Base-by-base conservation (phyloP, 2,888 invertebrate species). In the Trilocha varians region DNA sequence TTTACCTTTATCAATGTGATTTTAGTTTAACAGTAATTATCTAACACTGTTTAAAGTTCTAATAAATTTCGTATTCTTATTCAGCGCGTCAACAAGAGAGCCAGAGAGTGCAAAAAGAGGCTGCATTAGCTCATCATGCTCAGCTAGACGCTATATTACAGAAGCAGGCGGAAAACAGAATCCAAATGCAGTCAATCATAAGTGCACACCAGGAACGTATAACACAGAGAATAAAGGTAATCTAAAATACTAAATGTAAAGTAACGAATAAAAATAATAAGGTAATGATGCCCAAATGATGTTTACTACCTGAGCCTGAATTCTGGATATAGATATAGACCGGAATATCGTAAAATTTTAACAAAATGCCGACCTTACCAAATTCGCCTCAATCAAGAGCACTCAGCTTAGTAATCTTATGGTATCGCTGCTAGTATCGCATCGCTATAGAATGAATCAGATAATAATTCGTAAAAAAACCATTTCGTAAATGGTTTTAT, bases 131-230 rank as follows among this genome's bases (percentile, higher is more conserved):
- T 18, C 87, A 88, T 46, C 87, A 88, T 42, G 66, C 82, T 13
- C 88, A 88, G 48, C 65, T 89, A 41, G 87, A 87, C 48, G 68
- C 74, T 8, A 77, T 90, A 65, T 55, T 88, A 49, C 84, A 77
- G 44, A 76, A 82, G 17, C 89, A 90, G 49, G 83, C 87, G 15
- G 79, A 85, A 16, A 88, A 88, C 46, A 80, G 89, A 38, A 75
- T 73, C 36, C 83, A 87, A 46, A 87, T 90, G 78, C 89, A 90
- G 55, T 72, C 80, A 9, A 86, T 89, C 45, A 87, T 90, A 55
- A 65, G 84, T n/a, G 61, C 83, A 4, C 90, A 90, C 47, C 90
- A 90, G 52, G 88, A 89, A 47, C 65, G 89, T 33, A 89, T 90
- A 43, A 88, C 88, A 25, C 82, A 87, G 48, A 87, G 90, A 46